A percentile compares a stretch with the other conserved stretches of the same genome.
Conservation (phyloP, 30 jellyfish, hydroid and myxozoan species). For the Turritopsis rubra region DNA sequence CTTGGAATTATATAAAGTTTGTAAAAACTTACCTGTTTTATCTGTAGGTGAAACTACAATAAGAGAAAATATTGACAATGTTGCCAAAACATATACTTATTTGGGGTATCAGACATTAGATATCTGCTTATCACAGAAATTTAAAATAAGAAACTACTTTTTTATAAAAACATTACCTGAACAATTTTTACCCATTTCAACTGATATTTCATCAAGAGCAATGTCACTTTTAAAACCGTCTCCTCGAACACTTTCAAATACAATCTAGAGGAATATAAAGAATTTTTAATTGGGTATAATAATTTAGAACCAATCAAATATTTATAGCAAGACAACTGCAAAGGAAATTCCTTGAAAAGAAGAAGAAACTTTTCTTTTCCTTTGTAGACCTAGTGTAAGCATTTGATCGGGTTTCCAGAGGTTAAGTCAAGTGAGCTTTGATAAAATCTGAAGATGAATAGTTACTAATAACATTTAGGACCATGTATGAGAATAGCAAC, state of each 20-base stretch:
- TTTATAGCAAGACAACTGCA: not conserved
- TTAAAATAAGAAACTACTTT: too few species aligned
- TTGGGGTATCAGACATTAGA: not conserved
- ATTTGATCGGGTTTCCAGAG: too few species aligned
- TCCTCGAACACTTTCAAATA: not conserved
- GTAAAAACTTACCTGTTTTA: not conserved
- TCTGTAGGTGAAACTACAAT: not conserved
- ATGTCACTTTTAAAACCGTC: not conserved
- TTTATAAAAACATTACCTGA: not conserved
- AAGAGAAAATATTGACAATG: not conserved
- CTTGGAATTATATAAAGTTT: too few species aligned
- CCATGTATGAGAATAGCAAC: too few species aligned
- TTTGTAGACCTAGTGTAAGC: too few species aligned
- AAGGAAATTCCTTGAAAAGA: too few species aligned
- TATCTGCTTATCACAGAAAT: not conserved
- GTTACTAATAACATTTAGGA: too few species aligned
- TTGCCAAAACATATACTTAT: not conserved
- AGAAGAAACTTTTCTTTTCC: too few species aligned
- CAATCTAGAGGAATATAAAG: not conserved
- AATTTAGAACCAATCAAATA: not conserved
- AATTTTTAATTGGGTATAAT: not conserved
- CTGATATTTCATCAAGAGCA: constrained; percentile 4
- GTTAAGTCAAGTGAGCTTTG: too few species aligned
- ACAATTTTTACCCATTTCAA: not conserved
- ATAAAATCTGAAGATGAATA: too few species aligned